A percentile compares a stretch with the other conserved stretches of the same genome.
These are phyloP conservation scores for Crotalus horridus DNA, from an alignment of 2,113 vertebrate genomes.

Conservation along the genomic window DNA sequence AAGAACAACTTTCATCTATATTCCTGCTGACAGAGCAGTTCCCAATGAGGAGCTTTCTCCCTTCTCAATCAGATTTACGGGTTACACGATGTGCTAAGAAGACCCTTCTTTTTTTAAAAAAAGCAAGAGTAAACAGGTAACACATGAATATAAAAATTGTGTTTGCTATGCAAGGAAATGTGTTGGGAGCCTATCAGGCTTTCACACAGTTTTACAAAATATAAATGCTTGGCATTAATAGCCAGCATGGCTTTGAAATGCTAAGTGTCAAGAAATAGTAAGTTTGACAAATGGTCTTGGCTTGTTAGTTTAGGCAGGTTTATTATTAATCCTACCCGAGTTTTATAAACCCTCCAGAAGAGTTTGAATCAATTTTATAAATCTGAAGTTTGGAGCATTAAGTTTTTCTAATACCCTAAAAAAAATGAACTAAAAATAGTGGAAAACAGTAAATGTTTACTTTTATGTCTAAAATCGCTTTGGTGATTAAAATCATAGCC, in stretches of 20 bases:
- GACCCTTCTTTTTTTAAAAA: neutral
- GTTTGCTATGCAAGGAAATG: neutral
- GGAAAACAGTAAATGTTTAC: neutral
- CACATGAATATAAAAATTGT: neutral
- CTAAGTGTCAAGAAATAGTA: neutral
- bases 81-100: neutral
- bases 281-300: neutral
- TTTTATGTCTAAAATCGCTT: neutral
- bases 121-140: slow-evolving; percentile 12
- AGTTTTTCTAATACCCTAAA: slow-evolving; percentile 2
- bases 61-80: neutral
- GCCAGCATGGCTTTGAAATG: neutral
- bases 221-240: slow-evolving; percentile 25
- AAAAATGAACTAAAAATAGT: slow-evolving; percentile 9
- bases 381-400: slow-evolving; percentile 9
- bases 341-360: neutral
- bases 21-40: neutral
- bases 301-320: slow-evolving; percentile 7
- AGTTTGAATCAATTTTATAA: neutral
- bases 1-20: neutral
- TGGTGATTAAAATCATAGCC: neutral
- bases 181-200: neutral
- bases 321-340: slow-evolving; percentile 9
- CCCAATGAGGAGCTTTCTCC: neutral
- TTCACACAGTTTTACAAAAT: slow-evolving; percentile 18